Conservation (phyloP, 2,113 vertebrate genomes). For the Tonatia bakeri region DNA sequence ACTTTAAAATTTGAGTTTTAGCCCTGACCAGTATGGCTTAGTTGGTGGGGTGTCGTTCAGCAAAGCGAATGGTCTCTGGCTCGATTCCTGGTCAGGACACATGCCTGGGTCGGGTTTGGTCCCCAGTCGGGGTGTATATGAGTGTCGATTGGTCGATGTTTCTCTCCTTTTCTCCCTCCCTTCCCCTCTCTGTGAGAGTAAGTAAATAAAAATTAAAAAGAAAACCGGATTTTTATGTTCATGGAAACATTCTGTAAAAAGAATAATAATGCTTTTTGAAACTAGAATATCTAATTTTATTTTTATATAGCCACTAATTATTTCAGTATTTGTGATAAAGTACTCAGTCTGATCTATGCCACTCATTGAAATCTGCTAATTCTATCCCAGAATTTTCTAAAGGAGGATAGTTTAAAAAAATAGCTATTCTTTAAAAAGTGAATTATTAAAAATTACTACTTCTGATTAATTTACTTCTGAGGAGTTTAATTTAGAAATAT, state of each 20-base stretch:
- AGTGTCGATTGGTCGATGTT: too few relatives aligned
- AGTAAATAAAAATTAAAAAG: too few relatives aligned
- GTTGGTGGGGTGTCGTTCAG: too few relatives aligned
- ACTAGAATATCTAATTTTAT: neutral
- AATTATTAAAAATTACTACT: neutral
- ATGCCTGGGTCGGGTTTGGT: too few relatives aligned
- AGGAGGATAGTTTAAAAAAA: neutral
- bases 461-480: neutral
- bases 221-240: neutral
- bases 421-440: neutral
- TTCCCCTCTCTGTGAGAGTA: too few relatives aligned
- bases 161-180: too few relatives aligned
- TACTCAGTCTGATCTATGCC: neutral
- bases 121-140: too few relatives aligned
- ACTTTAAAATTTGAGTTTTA: neutral
- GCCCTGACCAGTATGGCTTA: too few relatives aligned
- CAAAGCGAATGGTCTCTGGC: too few relatives aligned
- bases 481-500: neutral
- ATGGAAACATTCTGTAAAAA: neutral
- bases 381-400: conserved; percentile 3
- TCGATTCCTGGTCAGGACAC: too few relatives aligned
- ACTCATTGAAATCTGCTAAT: neutral
- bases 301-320: neutral
- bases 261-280: neutral
- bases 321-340: neutral